Evolutionary conservation across 2,888 invertebrate genomes (phyloP).

Genomic region (Drosophila fungiperda): DNA sequence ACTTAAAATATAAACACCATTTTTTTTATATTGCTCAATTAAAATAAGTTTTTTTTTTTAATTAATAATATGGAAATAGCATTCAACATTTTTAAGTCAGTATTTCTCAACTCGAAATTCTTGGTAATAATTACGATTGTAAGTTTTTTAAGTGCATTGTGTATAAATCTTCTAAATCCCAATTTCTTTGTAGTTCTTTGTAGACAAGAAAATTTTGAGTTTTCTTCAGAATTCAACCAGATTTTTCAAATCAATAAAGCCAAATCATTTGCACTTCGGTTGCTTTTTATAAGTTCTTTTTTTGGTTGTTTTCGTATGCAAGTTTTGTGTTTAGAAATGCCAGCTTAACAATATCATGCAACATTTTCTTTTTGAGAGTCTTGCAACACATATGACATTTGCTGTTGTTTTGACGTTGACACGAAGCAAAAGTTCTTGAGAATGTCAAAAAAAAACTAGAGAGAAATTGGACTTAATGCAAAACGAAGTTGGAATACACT

Average conservation of each 20-base stretch:
- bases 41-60: not conserved
- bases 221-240: constrained; percentile 8
- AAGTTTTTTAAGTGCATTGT: not conserved
- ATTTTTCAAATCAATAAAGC: constrained; percentile 18
- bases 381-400: constrained; percentile 71
- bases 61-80: not conserved
- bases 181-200: constrained; percentile 1
- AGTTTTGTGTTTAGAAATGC: constrained; percentile 32
- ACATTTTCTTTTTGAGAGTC: constrained; percentile 47
- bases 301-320: constrained; percentile 16
- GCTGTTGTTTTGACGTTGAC: constrained; percentile 53
- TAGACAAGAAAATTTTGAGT: not conserved
- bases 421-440: constrained; percentile 69
- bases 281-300: not conserved
- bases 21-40: not conserved
- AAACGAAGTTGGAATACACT: not conserved
- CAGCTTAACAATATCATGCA: constrained; percentile 53
- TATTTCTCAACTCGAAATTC: not conserved
- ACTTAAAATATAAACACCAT: too few relatives aligned
- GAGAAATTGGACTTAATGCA: not conserved
- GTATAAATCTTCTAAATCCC: not conserved
- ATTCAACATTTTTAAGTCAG: not conserved
- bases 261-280: constrained; percentile 22
- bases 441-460: constrained; percentile 64
- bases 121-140: not conserved